phyloP scores from a whole-genome alignment of 2,888 invertebrate genomes.

The Copidosoma aretas region DNA sequence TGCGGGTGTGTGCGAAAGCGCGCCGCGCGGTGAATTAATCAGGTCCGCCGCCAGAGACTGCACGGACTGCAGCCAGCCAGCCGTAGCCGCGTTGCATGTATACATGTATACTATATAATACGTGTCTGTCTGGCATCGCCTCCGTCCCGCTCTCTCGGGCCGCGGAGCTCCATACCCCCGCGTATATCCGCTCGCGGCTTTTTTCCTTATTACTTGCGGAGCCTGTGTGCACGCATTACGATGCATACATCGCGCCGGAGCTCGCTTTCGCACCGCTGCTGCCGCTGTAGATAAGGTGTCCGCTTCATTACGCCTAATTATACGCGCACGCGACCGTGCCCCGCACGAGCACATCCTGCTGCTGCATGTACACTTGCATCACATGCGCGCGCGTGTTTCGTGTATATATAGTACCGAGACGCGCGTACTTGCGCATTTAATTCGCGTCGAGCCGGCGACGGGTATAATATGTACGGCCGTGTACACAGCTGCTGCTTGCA shows the following conservation, averaged over 20 bases:
- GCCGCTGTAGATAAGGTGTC: conserved; percentile 50
- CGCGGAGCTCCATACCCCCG: neutral
- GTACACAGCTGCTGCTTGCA: conserved; percentile 9
- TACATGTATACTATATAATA: neutral
- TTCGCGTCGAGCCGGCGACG: neutral
- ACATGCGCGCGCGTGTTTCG: neutral
- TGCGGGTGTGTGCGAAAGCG: conserved; percentile 2
- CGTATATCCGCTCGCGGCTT: neutral
- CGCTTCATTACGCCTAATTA: conserved; percentile 60
- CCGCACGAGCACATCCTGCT: no score
- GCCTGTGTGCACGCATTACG: no score
- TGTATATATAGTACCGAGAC: neutral
- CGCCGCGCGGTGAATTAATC: conserved; percentile 39
- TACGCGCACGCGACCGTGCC: conserved; percentile 38
- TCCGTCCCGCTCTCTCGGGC: conserved; percentile 8
- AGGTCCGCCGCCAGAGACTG: conserved; percentile 32
- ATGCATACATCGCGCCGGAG: no score
- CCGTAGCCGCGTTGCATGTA: neutral
- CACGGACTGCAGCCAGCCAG: conserved; percentile 6
- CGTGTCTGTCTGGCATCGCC: neutral
- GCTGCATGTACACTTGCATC: no score
- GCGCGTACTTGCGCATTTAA: neutral
- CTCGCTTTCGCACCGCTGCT: neutral
- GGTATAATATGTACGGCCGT: neutral
- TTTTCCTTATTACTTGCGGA: neutral